A percentile compares a stretch with the other conserved stretches of the same genome.
Evolutionary conservation across 2,797 vertebrate species (phyloP).

Genomic region (Mycteria americana): DNA sequence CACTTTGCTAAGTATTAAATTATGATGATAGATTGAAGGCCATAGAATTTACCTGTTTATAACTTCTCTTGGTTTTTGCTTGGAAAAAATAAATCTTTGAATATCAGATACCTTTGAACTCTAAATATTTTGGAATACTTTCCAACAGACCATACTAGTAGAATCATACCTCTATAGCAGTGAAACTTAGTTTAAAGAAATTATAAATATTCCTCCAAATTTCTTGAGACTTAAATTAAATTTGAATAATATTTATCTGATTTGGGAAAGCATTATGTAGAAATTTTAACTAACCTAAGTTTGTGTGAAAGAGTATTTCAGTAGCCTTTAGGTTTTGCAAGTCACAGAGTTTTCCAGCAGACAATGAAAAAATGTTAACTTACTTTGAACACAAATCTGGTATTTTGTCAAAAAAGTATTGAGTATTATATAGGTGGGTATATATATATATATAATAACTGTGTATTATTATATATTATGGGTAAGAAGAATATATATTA

Average conservation of each 20-base stretch:
- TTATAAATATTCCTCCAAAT: not conserved
- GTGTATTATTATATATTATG: no score
- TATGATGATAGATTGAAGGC: not conserved
- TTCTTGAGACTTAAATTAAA: not conserved
- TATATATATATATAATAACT: no score
- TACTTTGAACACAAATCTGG: not conserved
- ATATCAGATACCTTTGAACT: not conserved
- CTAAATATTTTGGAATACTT: not conserved
- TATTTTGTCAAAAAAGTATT: not conserved
- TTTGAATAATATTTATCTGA: not conserved
- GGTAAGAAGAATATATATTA: no score
- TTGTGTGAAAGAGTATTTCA: not conserved
- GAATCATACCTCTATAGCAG: not conserved
- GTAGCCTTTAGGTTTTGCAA: not conserved
- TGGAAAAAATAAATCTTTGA: not conserved
- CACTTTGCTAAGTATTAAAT: not conserved
- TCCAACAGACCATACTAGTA: not conserved
- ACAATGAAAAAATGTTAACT: not conserved
- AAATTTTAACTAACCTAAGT: not conserved
- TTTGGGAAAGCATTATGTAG: not conserved
- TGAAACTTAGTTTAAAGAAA: not conserved
- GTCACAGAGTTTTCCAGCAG: not conserved
- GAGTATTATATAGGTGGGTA: rapidly evolving
- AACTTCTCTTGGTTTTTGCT: not conserved
- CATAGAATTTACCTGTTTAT: not conserved